phyloP scores from a whole-genome alignment of 2,797 vertebrate species.

The Chloroceryle amazona region DNA sequence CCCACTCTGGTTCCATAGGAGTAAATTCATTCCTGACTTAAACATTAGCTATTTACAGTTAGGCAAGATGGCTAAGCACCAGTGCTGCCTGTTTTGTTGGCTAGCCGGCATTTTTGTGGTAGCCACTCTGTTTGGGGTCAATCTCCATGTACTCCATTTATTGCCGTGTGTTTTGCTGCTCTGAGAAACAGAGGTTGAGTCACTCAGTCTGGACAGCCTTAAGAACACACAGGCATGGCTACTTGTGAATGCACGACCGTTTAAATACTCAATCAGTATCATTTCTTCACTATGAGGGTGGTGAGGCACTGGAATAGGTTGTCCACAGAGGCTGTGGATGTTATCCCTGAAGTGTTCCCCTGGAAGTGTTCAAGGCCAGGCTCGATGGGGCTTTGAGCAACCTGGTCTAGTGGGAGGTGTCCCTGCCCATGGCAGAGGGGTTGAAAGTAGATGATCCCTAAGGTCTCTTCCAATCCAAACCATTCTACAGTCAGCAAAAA shows the following conservation, averaged over 20 bases:
- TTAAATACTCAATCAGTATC: neutral
- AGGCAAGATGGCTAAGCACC: neutral
- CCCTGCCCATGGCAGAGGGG: neutral
- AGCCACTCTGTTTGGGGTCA: neutral
- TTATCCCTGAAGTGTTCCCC: no score
- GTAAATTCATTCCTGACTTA: no score
- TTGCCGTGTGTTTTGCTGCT: neutral
- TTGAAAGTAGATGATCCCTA: neutral
- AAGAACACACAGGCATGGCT: neutral
- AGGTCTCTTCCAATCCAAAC: neutral
- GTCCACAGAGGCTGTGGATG: neutral
- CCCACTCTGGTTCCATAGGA: neutral
- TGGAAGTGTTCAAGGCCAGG: neutral
- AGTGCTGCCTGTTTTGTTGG: neutral
- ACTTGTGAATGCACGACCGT: neutral
- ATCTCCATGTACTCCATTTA: fast-evolving
- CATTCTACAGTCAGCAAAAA: neutral
- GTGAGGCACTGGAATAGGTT: neutral
- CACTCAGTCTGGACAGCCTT: neutral
- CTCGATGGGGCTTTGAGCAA: neutral
- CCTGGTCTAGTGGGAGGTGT: neutral
- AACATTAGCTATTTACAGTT: neutral
- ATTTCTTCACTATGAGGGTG: neutral
- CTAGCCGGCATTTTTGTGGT: neutral
- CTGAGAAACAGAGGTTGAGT: neutral